Evolutionary conservation across 2,113 vertebrate species (phyloP), one percentile per base, ranked within the genome.

Genomic region (Tapirus terrestris): DNA sequence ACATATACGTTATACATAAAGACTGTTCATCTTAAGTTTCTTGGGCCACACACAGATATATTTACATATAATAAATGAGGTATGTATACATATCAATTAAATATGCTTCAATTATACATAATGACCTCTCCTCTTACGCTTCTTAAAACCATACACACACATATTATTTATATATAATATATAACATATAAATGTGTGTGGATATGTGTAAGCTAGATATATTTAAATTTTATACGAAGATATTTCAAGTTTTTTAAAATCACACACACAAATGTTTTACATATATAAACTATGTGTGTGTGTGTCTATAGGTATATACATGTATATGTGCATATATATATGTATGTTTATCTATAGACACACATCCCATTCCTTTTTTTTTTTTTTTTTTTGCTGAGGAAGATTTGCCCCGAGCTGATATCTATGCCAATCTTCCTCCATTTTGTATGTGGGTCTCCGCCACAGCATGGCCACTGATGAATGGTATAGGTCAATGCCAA

Each of bases 21-120:
- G 21, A 23, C 8, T 2, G 58, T 80, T 73, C 48, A 27, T 17
- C 56, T 43, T 31, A 29, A n/a, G 27, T 14, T 18, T 73, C 20
- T 29, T 72, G 21, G 56, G 81, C 4, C 48, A 36, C 31, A 25
- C n/a, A 18, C 1, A 0, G 0, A 2, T 53, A 20, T 13, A 9
- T 16, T 25, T 58, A 58, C 39, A 77, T 12, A 17, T 29, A 56
- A 88, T 17, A 25, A 3, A 20, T 12, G 29, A 43, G 43, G 10
- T 20, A 31, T 1, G 18, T 4, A 51, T 8, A 8, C 39, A 60
- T 3, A 10, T 7, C 13, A 33, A 79, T 33, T 10, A 25, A 67
- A n/a, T 45, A 43, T 8, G 29, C 18, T 4, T 20, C 12, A 23
- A 17, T 61, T 25, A 8, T 25, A 16, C 2, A 17, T 23, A 29